A percentile compares a stretch with the other conserved stretches of the same genome.
Conservation (phyloP, 2,113 vertebrate genomes). For the Aleadryas rufinucha region DNA sequence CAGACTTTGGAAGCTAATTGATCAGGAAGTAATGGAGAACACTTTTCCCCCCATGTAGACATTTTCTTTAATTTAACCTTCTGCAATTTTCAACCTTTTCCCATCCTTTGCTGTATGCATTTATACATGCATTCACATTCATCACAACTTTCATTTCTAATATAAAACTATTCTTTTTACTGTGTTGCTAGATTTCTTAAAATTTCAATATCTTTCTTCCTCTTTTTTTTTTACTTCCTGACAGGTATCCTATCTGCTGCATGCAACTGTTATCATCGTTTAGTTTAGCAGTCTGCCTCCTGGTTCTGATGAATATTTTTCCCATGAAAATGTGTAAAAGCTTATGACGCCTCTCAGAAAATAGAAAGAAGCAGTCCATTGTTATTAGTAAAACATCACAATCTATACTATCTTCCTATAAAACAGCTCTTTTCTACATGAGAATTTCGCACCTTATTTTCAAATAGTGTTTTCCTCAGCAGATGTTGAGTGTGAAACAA, state of each 20-base stretch:
- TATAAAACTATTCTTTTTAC: not conserved
- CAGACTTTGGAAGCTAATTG: not conserved
- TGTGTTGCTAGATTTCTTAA: not conserved
- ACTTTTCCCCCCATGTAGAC: fast-evolving
- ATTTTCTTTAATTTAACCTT: not conserved
- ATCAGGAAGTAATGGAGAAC: not conserved
- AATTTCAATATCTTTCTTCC: not conserved
- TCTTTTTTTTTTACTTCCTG: not conserved
- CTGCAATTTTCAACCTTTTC: not conserved
- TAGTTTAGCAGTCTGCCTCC: not conserved
- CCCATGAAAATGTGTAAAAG: not conserved
- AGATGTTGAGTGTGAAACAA: not conserved
- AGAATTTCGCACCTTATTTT: not conserved
- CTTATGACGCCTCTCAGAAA: not conserved
- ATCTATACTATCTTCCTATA: not conserved
- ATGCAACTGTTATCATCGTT: not conserved
- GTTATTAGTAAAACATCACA: not conserved
- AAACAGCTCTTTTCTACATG: not conserved
- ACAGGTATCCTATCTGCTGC: not conserved
- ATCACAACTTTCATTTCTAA: not conserved
- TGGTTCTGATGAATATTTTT: not conserved
- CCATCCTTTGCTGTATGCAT: not conserved
- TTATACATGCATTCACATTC: not conserved
- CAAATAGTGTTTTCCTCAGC: not conserved
- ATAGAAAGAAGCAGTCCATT: not conserved